phyloP scores from a whole-genome alignment of 2,797 vertebrate genomes.

The Antennarius maculatus region DNA sequence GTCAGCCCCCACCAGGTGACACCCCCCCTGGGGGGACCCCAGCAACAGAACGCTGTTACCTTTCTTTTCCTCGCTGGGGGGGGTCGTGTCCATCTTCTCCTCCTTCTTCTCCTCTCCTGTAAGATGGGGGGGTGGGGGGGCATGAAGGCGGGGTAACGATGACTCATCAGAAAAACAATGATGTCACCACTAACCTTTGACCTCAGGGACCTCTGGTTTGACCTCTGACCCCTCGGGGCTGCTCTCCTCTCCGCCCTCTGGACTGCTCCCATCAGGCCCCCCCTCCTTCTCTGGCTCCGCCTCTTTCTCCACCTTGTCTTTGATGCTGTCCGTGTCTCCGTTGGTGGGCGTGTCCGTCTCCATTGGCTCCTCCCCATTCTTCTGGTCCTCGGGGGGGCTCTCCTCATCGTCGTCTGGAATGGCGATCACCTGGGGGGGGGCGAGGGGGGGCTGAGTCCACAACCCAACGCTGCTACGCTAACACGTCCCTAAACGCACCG shows the following conservation, averaged over 20 bases:
- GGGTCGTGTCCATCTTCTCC: conserved; percentile 78
- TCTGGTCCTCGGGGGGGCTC: conserved; percentile 50
- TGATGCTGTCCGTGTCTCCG: conserved; percentile 45
- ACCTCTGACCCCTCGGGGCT: conserved; percentile 71
- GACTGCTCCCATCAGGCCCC: conserved; percentile 64
- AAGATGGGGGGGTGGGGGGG: neutral
- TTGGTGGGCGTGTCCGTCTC: conserved; percentile 72
- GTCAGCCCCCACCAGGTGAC: neutral
- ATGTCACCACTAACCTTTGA: conserved; percentile 69
- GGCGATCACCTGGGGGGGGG: conserved; percentile 71
- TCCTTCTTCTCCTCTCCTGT: conserved; percentile 77
- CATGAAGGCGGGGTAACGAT: neutral
- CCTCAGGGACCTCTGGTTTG: conserved; percentile 68
- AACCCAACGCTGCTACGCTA: no score
- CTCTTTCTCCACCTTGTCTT: conserved; percentile 46
- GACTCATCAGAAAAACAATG: no score
- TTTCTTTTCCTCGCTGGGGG: conserved; percentile 87
- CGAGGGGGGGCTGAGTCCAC: no score
- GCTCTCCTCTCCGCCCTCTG: conserved; percentile 59
- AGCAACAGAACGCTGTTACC: conserved; percentile 38
- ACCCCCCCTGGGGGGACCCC: no score
- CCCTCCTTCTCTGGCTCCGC: conserved; percentile 40
- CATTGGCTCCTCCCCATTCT: conserved; percentile 67
- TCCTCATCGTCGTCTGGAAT: conserved; percentile 81
- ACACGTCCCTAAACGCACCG: no score